Percentiles rank a stretch among this genome's conserved stretches.
Evolutionary conservation across 2,797 vertebrate species (phyloP).

Genomic region (Diplodus sargus): DNA sequence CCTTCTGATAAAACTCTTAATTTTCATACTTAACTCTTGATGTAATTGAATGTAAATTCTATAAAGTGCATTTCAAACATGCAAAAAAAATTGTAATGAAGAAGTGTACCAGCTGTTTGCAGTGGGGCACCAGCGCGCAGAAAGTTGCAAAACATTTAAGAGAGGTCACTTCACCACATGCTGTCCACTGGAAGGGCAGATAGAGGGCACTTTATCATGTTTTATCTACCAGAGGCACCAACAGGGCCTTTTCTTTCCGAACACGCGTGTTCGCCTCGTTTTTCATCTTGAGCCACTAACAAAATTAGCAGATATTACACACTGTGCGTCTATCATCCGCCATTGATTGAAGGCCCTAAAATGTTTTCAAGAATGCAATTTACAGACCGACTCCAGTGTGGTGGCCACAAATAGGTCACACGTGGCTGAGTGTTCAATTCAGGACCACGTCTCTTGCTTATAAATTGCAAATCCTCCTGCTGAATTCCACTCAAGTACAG

Average conservation of each 20-base stretch:
- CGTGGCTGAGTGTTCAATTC: conserved; percentile 29
- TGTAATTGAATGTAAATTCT: conserved; percentile 15
- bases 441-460: conserved; percentile 18
- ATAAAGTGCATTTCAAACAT: not conserved
- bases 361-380: not conserved
- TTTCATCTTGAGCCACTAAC: not conserved
- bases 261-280: not conserved
- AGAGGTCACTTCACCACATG: too few species aligned
- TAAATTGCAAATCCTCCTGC: conserved; percentile 52
- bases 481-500: conserved; percentile 40
- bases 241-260: too few species aligned
- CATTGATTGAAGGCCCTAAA: not conserved
- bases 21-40: not conserved
- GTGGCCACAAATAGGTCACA: not conserved
- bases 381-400: not conserved
- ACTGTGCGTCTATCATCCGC: not conserved
- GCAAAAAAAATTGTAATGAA: not conserved
- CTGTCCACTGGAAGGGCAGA: too few species aligned
- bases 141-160: too few species aligned
- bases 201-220: too few species aligned
- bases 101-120: too few species aligned
- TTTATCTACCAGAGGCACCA: too few species aligned
- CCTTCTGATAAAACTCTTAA: not conserved
- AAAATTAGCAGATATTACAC: too few species aligned
- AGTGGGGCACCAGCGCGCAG: too few species aligned